Conservation (phyloP, 1,140 invertebrate genomes). For the Drosophila ogumai region DNA sequence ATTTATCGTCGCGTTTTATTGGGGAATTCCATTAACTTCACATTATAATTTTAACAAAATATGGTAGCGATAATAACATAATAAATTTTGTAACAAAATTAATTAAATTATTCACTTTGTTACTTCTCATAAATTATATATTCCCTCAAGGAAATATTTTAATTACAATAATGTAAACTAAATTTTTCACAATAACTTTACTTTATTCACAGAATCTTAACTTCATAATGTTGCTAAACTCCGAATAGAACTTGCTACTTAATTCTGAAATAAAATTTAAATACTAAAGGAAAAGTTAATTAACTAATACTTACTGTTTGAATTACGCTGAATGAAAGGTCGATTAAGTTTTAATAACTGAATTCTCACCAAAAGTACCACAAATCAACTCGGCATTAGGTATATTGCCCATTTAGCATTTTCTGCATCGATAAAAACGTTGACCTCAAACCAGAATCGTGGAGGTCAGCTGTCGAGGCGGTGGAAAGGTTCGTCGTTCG, state of each 20-base stretch:
- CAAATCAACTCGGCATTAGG: not conserved
- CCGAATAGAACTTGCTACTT: not conserved
- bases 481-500: slow-evolving; percentile 45
- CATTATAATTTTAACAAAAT: not conserved
- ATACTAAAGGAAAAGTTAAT: not conserved
- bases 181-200: not conserved
- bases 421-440: slow-evolving; percentile 74
- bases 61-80: not conserved
- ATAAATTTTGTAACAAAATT: not conserved
- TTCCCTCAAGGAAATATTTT: not conserved
- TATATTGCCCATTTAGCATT: slow-evolving; percentile 28
- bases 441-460: slow-evolving; percentile 69
- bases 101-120: not conserved
- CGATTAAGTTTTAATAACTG: not conserved
- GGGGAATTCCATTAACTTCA: not conserved
- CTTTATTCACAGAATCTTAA: not conserved
- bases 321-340: not conserved
- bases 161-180: not conserved
- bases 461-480: slow-evolving; percentile 56
- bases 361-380: not conserved
- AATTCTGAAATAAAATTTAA: not conserved
- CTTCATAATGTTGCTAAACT: not conserved
- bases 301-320: not conserved
- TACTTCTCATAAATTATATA: not conserved
- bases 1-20: not conserved